A percentile compares a stretch with the other conserved stretches of the same genome.
These are phyloP conservation scores for Ephydatia muelleri DNA, from an alignment of 37 sponge, comb jelly and placozoan species.

Conservation along the genomic window DNA sequence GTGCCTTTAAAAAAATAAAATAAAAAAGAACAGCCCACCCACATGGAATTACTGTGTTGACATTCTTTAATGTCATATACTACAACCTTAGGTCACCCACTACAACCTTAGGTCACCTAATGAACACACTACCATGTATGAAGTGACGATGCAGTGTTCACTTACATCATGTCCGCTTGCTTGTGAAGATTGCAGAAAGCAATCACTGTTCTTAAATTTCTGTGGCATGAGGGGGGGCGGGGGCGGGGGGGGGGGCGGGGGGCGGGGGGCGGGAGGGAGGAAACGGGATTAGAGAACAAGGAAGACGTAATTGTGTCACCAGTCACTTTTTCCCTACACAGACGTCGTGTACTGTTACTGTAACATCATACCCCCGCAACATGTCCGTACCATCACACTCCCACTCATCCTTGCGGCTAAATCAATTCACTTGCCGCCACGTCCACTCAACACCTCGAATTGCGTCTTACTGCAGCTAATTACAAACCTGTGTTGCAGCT, in stretches of 20 bases:
- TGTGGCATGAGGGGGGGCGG: neutral
- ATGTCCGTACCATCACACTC: too few species aligned
- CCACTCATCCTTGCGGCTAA: too few species aligned
- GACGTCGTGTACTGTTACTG: too few species aligned
- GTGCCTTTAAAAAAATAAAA: neutral
- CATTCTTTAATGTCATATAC: neutral
- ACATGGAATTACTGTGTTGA: neutral
- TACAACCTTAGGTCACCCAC: neutral
- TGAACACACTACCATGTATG: neutral
- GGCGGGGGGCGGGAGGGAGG: neutral
- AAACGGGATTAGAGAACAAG: neutral
- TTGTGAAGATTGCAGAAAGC: neutral
- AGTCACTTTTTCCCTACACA: too few species aligned
- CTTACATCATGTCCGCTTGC: neutral
- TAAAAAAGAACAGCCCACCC: neutral
- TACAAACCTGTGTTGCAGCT: conserved; percentile 3
- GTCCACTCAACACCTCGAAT: neutral
- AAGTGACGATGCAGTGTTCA: neutral
- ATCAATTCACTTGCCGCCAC: too few species aligned
- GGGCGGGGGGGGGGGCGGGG: neutral
- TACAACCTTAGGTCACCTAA: neutral
- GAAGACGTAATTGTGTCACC: neutral
- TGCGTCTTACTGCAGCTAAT: neutral
- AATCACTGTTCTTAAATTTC: neutral
- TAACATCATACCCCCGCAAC: too few species aligned